Base-by-base conservation (phyloP, 1,140 invertebrate genomes). In the Pseudomyrmex gracilis region DNA sequence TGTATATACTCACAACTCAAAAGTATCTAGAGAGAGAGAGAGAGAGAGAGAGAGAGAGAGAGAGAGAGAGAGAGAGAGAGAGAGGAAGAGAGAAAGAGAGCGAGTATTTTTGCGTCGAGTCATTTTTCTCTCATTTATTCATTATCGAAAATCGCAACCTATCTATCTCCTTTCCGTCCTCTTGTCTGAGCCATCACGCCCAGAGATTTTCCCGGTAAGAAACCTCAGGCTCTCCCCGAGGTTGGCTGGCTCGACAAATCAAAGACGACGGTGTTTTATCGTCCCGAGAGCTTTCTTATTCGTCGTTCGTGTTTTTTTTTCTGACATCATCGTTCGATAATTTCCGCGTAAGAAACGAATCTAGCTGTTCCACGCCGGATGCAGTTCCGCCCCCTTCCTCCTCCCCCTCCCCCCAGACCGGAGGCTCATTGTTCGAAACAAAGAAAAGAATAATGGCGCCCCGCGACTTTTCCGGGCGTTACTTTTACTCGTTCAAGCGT, bases 301-400 rank as follows among this genome's bases (percentile, higher is more conserved):
- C 20, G 22, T 34, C 13, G n/a, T 45, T 55, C 71, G 34, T 34
- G 34, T 34, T 34, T 34, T 34, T 34, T 34, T 34, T 34, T 73
- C 55, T 73, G 71, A 61, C 61, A 68, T 51, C 53, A 74, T 86
- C 80, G 67, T 80, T 85, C 85, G 77, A 91, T 90, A 88, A 91
- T 91, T 91, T 90, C 89, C 89, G 87, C 74, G 87, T 71, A 84
- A 78, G 78, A 84, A 84, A 68, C 60, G 73, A 83, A 88, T 74
- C 53, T 68, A 61, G 74, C 73, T 67, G 71, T 89, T 80, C 73
- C 64, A 64, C 74, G 67, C 85, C 87, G 74, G 87, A 89, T 73
- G 84, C 82, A 68, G 58, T 64, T 34, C 34, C 53, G 34, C 34
- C 51, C 68, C 45, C 20, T 67, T 2, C 9, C 73, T 34, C 34